Percentiles rank a stretch among this genome's conserved stretches.
Evolutionary conservation across 2,797 vertebrate species (phyloP).

Genomic region (Sciaenops ocellatus): DNA sequence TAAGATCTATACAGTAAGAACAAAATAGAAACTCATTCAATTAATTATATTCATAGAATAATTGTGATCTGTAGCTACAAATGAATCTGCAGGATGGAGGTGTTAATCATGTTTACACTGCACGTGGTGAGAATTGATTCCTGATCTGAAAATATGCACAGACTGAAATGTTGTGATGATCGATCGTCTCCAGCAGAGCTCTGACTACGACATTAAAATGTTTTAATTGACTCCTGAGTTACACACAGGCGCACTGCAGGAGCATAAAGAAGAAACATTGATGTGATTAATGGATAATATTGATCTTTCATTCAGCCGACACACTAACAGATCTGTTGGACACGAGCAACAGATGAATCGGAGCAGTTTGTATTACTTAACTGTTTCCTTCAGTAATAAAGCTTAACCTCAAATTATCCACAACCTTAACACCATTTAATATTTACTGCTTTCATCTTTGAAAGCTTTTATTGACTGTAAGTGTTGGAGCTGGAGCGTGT

Average conservation of each 20-base stretch:
- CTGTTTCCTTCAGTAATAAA: neutral
- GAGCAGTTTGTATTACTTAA: too few species aligned
- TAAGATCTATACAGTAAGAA: too few species aligned
- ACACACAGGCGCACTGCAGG: neutral
- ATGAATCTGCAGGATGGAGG: neutral
- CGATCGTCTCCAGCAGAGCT: slow-evolving; percentile 8
- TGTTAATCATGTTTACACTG: neutral
- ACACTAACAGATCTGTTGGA: neutral
- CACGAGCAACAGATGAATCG: neutral
- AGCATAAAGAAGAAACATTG: neutral
- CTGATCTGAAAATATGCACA: neutral
- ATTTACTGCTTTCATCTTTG: neutral
- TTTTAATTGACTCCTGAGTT: neutral
- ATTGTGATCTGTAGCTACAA: neutral
- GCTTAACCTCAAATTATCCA: neutral
- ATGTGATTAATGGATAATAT: neutral
- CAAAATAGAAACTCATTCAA: neutral
- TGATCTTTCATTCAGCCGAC: neutral
- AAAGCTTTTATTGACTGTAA: neutral
- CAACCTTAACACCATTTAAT: neutral
- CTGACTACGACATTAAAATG: neutral
- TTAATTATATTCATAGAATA: neutral
- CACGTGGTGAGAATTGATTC: slow-evolving; percentile 7
- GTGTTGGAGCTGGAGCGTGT: neutral
- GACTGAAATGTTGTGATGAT: neutral